These are phyloP conservation scores for Allolobophora icterica DNA, from an alignment of 2,888 invertebrate genomes.

Conservation along the genomic window DNA sequence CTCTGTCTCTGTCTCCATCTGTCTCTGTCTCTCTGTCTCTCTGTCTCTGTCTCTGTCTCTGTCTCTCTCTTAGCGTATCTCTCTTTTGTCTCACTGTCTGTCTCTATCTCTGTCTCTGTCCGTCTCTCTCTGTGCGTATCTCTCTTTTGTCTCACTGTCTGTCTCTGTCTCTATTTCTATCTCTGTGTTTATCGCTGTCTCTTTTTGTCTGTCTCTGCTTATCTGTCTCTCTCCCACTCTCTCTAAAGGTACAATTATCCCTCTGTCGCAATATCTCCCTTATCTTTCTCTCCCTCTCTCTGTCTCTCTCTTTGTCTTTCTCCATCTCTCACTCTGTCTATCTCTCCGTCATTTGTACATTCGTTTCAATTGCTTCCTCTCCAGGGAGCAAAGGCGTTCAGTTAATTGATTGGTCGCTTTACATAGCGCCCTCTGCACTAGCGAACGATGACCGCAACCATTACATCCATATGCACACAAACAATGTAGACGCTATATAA, in stretches of 20 bases:
- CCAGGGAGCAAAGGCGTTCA: background rate
- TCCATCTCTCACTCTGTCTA: background rate
- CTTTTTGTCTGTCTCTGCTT: background rate
- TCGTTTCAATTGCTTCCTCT: constrained; percentile 1
- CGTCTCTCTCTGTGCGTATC: too few species aligned
- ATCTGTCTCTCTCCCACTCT: background rate
- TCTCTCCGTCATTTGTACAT: background rate
- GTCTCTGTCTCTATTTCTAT: too few species aligned
- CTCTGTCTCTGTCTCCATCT: background rate
- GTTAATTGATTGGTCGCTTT: background rate
- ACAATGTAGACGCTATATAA: background rate
- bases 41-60: too few species aligned
- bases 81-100: background rate
- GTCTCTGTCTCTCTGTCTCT: background rate
- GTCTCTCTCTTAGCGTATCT: too few species aligned
- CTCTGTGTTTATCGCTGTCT: too few species aligned
- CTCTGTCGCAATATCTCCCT: background rate
- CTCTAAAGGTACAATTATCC: background rate
- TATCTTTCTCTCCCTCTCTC: background rate
- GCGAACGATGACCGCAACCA: background rate
- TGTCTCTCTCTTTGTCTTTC: constrained; percentile 1
- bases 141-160: too few species aligned
- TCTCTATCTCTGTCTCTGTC: background rate
- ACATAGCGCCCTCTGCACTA: background rate
- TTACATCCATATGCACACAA: background rate